Conservation (phyloP, 2,113 vertebrate genomes). For the Piprites chloris region DNA sequence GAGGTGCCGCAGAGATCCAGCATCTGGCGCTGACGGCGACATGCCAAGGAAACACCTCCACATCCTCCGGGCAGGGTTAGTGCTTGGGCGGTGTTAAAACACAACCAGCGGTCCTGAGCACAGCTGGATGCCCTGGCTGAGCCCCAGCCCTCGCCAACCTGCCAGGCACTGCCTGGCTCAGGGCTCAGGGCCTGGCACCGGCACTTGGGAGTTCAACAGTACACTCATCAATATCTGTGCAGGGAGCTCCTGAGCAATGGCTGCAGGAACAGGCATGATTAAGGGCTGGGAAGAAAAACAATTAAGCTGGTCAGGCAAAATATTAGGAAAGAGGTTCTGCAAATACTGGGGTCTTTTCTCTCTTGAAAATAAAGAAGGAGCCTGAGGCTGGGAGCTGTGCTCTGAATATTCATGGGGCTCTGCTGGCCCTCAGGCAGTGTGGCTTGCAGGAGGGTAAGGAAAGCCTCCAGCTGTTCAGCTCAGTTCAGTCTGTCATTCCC, state of each 20-base stretch:
- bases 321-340: not conserved
- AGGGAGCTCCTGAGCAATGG: not conserved
- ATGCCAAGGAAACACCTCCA: not conserved
- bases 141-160: not conserved
- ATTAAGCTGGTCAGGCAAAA: not conserved
- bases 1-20: not conserved
- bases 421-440: not conserved
- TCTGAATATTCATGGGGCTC: not conserved
- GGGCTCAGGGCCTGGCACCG: not conserved
- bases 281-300: not conserved
- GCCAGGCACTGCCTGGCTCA: not conserved
- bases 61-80: not conserved
- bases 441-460: not conserved
- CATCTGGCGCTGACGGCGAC: fast-evolving
- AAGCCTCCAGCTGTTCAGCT: not conserved
- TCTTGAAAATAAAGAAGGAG: not conserved
- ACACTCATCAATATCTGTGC: not conserved
- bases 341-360: not conserved
- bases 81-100: not conserved
- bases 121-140: not conserved
- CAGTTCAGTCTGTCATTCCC: not conserved
- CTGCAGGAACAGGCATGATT: not conserved
- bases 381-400: not conserved
- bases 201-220: not conserved
- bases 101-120: fast-evolving